These are phyloP conservation scores for Epizoanthus illoricatus DNA, from an alignment of 92 coral and sea anemone genomes.

Conservation along the genomic window DNA sequence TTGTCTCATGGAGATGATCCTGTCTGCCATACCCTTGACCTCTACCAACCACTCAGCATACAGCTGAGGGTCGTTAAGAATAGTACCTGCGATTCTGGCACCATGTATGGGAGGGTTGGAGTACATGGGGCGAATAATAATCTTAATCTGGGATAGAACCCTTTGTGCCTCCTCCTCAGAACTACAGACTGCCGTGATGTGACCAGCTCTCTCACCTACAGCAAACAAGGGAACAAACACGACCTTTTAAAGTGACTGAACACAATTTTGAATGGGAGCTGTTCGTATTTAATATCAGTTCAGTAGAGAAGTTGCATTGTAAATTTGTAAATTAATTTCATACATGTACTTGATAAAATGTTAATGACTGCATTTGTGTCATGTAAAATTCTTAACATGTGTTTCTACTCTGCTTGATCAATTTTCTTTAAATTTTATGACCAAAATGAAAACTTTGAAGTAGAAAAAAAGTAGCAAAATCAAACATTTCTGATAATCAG, in stretches of 20 bases:
- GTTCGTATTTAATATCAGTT: too few species aligned
- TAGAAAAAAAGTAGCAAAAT: too few species aligned
- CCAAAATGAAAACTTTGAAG: too few species aligned
- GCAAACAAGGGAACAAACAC: background rate
- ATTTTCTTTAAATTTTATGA: too few species aligned
- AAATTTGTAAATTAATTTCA: too few species aligned
- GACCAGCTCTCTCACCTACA: slow-evolving; percentile 93
- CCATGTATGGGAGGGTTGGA: slow-evolving; percentile 98
- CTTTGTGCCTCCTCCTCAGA: slow-evolving; percentile 91
- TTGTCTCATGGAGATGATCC: slow-evolving; percentile 87
- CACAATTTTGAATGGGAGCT: too few species aligned
- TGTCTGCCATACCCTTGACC: slow-evolving; percentile 88
- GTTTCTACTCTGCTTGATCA: too few species aligned
- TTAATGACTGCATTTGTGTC: too few species aligned
- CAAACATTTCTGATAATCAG: too few species aligned
- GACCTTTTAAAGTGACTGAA: background rate
- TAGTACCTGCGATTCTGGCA: slow-evolving; percentile 77
- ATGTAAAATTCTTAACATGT: too few species aligned
- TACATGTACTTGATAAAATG: too few species aligned
- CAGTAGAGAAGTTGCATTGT: too few species aligned
- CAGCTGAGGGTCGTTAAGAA: slow-evolving; percentile 77
- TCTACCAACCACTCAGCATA: slow-evolving; percentile 88
- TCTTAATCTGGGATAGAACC: slow-evolving; percentile 94
- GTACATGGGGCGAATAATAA: slow-evolving; percentile 94
- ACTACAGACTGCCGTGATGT: slow-evolving; percentile 68